Conservation (phyloP, 2,888 invertebrate species). For the Fragum fragum region DNA sequence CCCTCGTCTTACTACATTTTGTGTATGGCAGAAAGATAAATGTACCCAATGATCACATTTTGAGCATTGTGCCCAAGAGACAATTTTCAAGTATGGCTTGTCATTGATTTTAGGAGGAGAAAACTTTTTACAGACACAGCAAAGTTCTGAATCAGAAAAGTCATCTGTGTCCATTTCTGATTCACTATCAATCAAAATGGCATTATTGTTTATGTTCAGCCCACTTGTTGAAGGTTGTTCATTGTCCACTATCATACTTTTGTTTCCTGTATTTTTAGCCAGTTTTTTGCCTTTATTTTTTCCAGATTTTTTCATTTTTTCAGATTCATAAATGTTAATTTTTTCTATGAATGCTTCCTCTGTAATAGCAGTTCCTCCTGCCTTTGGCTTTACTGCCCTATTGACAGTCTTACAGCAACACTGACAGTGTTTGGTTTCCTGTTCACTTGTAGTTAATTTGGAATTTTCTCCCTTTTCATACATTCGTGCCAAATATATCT, state of each 20-base stretch:
- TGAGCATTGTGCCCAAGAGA: background rate
- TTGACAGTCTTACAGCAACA: background rate
- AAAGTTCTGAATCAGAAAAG: background rate
- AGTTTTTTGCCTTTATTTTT: background rate
- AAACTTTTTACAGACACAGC: slow-evolving; percentile 12
- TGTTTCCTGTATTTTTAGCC: background rate
- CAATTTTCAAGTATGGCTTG: background rate
- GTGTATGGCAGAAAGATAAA: background rate
- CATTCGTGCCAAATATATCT: background rate
- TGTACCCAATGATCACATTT: slow-evolving; percentile 7
- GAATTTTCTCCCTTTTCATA: background rate
- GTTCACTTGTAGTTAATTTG: background rate
- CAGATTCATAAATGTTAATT: background rate
- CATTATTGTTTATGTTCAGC: background rate
- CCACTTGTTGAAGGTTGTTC: slow-evolving; percentile 22
- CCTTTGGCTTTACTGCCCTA: background rate
- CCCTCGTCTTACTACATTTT: background rate
- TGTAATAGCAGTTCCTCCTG: slow-evolving; percentile 15
- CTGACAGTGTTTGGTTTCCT: background rate
- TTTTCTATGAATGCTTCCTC: background rate
- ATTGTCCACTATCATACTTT: background rate
- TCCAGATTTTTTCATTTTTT: background rate
- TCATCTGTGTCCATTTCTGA: background rate
- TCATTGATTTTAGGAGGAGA: background rate
- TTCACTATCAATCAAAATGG: no score